Evolutionary conservation across 2,888 invertebrate genomes (phyloP), one percentile per base, ranked within the genome.

Genomic region (Limnephilus auricula): DNA sequence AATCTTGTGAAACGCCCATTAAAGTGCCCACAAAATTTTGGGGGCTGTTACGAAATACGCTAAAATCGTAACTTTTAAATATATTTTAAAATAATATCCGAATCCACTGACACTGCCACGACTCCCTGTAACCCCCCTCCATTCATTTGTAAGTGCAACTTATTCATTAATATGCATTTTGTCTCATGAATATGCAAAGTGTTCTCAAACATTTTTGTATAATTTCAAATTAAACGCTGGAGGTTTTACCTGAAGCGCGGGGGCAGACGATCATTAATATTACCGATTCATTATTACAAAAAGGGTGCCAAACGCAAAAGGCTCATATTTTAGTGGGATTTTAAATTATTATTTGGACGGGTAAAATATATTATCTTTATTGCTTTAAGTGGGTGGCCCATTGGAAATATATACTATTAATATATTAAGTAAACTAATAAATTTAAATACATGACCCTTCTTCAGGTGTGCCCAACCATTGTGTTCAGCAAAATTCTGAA

Each of bases 101-200:
- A 45, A 18, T 65, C 6, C 65, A 65, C 25, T 9, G 65, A 25
- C n/a, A n/a, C 65, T 65, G 6, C 9, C 65, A 65, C 25, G 25
- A 25, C 5, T n/a, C 25, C 25, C 25, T 9, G 9, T 65, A 25
- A 65, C 25, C 65, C 65, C 9, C 5, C 25, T 2, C 2, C 65
- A 65, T 65, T 65, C 25, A 65, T 65, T 65, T 82, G 82, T 37
- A 90, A 65, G 34, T 83, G 90, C 90, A 85, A 31, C 40, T n/a
- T 86, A 84, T 89, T 90, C 92, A 92, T 92, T 92, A 90, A 89
- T 90, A 90, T 90, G 90, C 85, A 89, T 90, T 89, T 89, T 45
- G 80, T 32, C 79, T 92, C 90, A 92, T 92, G 90, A 92, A 92
- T 92, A 92, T 92, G 89, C 90, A 89, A 50, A 89, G 85, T 50